These are phyloP conservation scores for Apocheima hispidaria DNA, from an alignment of 2,888 invertebrate genomes.

Conservation along the genomic window DNA sequence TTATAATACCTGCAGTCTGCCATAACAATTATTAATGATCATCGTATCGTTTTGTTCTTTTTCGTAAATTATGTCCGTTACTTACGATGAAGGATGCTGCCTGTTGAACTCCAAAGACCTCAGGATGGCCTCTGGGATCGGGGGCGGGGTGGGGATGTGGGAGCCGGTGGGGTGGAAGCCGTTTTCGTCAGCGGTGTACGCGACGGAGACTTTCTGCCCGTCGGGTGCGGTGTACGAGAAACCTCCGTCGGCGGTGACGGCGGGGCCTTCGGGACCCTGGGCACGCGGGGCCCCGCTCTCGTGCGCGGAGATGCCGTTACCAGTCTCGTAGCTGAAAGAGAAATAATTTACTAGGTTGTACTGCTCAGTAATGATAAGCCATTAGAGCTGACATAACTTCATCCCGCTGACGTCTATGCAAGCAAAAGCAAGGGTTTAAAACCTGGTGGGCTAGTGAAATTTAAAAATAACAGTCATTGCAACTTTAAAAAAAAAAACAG, in stretches of 20 bases:
- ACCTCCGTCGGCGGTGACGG: slow-evolving; percentile 86
- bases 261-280: slow-evolving; percentile 75
- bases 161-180: slow-evolving; percentile 87
- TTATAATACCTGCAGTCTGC: background rate
- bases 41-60: too few relatives aligned
- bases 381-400: too few relatives aligned
- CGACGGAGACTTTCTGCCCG: slow-evolving; percentile 85
- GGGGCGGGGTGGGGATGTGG: slow-evolving; percentile 86
- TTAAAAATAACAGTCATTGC: too few relatives aligned
- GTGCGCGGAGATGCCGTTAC: slow-evolving; percentile 86
- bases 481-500: too few relatives aligned
- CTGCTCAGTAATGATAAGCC: too few relatives aligned
- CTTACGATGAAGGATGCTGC: slow-evolving; percentile 69
- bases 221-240: slow-evolving; percentile 89
- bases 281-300: slow-evolving; percentile 85
- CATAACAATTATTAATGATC: too few relatives aligned
- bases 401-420: too few relatives aligned
- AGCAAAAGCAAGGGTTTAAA: too few relatives aligned
- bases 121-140: slow-evolving; percentile 84
- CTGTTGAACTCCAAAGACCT: slow-evolving; percentile 75
- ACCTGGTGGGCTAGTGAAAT: too few relatives aligned
- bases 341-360: too few relatives aligned
- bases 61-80: slow-evolving; percentile 30
- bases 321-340: slow-evolving; percentile 85
- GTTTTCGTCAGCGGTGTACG: slow-evolving; percentile 90